Conservation (phyloP, 2,113 vertebrate species). For the Emydocephalus ijimae region DNA sequence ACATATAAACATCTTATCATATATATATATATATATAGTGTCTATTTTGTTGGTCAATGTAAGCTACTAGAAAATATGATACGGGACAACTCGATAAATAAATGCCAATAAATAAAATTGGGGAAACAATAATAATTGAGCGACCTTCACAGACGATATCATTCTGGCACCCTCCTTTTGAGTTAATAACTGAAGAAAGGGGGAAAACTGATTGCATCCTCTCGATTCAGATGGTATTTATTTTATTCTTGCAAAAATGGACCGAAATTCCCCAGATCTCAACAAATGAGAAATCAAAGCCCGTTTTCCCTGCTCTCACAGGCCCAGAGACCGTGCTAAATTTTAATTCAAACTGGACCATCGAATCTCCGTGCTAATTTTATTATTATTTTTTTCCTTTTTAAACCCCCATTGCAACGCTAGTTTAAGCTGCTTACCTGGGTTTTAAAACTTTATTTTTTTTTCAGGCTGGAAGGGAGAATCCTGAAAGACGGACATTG, state of each 20-base stretch:
- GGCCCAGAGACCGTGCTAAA: too few species aligned
- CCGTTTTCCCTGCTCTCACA: background rate
- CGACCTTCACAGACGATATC: too few species aligned
- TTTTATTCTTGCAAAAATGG: background rate
- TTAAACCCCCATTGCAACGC: too few species aligned
- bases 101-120: background rate
- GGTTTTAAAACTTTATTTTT: background rate
- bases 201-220: background rate
- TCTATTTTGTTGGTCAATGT: background rate
- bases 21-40: too few species aligned
- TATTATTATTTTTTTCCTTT: too few species aligned
- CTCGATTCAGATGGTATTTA: background rate
- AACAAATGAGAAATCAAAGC: background rate
- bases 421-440: background rate
- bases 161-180: background rate
- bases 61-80: background rate
- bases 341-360: too few species aligned
- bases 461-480: too few species aligned
- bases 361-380: too few species aligned
- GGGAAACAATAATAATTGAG: background rate
- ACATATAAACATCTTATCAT: too few species aligned
- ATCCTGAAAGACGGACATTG: rapidly evolving
- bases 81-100: background rate
- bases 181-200: background rate
- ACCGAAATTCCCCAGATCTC: too few species aligned